Percentiles rank a stretch among this genome's conserved stretches.
Evolutionary conservation across 2,888 invertebrate species (phyloP).

Genomic region (Folsomia candida): DNA sequence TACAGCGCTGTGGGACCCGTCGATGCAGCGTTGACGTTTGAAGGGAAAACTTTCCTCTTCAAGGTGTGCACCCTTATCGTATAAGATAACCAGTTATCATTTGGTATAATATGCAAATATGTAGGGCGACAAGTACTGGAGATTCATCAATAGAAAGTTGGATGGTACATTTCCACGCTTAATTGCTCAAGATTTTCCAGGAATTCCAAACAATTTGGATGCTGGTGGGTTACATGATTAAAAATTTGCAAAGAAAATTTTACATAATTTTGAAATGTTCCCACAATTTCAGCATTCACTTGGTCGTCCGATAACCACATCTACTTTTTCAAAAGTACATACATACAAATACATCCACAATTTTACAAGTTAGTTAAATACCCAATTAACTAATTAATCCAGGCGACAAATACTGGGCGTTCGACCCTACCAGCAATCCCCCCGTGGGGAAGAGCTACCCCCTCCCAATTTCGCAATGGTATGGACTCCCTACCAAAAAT

Average conservation of each 20-base stretch:
- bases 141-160: slow-evolving; percentile 34
- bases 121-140: slow-evolving; percentile 34
- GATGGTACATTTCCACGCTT: slow-evolving; percentile 33
- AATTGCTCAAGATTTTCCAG: slow-evolving; percentile 31
- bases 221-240: slow-evolving; percentile 21
- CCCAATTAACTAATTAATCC: too few species aligned
- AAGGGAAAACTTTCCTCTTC: slow-evolving; percentile 35
- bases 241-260: not conserved
- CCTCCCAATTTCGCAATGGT: slow-evolving; percentile 38
- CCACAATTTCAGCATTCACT: slow-evolving; percentile 30
- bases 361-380: not conserved
- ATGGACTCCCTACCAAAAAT: slow-evolving; percentile 29
- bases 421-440: slow-evolving; percentile 33
- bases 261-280: not conserved
- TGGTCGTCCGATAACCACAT: slow-evolving; percentile 36
- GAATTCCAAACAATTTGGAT: slow-evolving; percentile 39
- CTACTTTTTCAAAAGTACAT: slow-evolving; percentile 46
- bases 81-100: not conserved
- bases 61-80: too few species aligned
- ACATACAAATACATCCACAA: not conserved
- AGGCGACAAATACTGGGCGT: slow-evolving; percentile 43
- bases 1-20: slow-evolving; percentile 23
- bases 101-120: not conserved
- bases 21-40: slow-evolving; percentile 31
- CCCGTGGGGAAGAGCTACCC: slow-evolving; percentile 38